phyloP scores from a whole-genome alignment of 2,797 vertebrate genomes.

The Spondyliosoma cantharus region DNA sequence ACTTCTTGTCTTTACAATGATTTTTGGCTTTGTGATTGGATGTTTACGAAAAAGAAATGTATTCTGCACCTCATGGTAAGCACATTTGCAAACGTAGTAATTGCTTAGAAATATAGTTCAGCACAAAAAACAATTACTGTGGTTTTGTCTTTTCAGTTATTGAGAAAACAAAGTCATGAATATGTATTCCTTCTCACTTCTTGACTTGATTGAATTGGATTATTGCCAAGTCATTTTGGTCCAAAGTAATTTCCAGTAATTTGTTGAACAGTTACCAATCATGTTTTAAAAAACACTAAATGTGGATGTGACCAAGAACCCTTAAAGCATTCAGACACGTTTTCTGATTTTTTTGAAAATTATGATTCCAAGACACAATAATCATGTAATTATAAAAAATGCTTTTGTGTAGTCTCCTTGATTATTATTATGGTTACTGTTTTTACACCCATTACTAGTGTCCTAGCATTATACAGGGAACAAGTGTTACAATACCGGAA shows the following conservation, averaged over 20 bases:
- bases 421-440: not conserved
- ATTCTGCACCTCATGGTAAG: conserved; percentile 32
- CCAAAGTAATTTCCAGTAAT: conserved; percentile 42
- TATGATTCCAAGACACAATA: not conserved
- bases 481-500: no score
- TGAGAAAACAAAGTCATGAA: conserved; percentile 57
- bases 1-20: conserved; percentile 52
- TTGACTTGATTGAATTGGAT: conserved; percentile 73
- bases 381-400: conserved; percentile 1
- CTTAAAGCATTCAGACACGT: conserved; percentile 17
- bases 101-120: conserved; percentile 52
- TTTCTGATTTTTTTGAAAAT: not conserved
- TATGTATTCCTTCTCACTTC: conserved; percentile 64
- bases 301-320: conserved; percentile 12
- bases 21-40: conserved; percentile 56
- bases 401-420: no score
- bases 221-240: conserved; percentile 53
- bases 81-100: conserved; percentile 61
- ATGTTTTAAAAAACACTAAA: conserved; percentile 15
- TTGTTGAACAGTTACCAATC: conserved; percentile 26
- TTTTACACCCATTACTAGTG: not conserved
- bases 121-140: conserved; percentile 56
- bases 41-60: conserved; percentile 41
- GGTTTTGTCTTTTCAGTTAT: conserved; percentile 51
- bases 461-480: no score